These are phyloP conservation scores for Cotesia glomerata DNA, from an alignment of 1,140 invertebrate species.

Conservation along the genomic window DNA sequence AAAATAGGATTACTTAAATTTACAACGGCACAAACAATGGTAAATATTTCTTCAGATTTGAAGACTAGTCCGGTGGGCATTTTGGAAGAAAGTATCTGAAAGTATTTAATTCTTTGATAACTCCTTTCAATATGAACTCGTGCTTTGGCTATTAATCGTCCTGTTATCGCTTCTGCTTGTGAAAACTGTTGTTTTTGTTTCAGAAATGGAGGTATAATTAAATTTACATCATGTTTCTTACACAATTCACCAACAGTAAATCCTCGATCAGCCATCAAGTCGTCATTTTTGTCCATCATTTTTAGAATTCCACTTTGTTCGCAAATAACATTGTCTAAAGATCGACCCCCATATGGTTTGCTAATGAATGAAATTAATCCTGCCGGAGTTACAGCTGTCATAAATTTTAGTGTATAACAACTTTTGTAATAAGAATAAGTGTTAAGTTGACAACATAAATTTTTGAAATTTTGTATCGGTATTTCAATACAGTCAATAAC, in stretches of 20 bases:
- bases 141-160: conserved; percentile 27
- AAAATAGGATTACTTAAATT: conserved; percentile 39
- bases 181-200: conserved; percentile 25
- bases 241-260: conserved; percentile 37
- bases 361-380: conserved; percentile 49
- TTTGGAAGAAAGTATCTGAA: conserved; percentile 12
- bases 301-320: conserved; percentile 23
- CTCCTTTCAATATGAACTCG: conserved; percentile 22
- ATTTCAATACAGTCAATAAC: conserved; percentile 43
- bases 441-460: conserved; percentile 27
- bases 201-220: conserved; percentile 25
- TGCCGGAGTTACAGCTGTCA: conserved; percentile 45
- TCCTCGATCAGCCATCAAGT: conserved; percentile 31
- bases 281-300: conserved; percentile 22
- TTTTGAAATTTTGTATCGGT: conserved; percentile 27
- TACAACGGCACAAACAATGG: conserved; percentile 32
- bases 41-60: conserved; percentile 32
- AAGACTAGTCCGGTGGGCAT: not conserved
- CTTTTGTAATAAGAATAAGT: conserved; percentile 42
- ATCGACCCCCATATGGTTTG: conserved; percentile 42
- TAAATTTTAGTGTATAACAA: conserved; percentile 45
- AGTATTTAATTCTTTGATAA: conserved; percentile 21
- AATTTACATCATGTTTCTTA: not conserved
- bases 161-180: conserved; percentile 28
- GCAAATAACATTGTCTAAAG: conserved; percentile 46